Conservation (phyloP, 2,888 invertebrate species). For the Pseudococcus jackbeardsleyi region DNA sequence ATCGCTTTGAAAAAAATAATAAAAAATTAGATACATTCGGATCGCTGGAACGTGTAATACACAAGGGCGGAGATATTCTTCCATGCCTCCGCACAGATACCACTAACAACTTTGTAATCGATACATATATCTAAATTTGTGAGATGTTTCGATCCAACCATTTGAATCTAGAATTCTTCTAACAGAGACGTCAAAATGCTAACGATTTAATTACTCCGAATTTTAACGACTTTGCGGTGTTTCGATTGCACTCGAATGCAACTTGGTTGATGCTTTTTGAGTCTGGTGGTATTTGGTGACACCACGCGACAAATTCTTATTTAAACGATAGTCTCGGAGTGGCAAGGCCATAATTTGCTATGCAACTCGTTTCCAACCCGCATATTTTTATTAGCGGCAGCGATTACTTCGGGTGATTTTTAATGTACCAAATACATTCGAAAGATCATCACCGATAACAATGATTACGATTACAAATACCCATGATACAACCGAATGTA, state of each 20-base stretch:
- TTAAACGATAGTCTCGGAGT: neutral
- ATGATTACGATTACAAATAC: neutral
- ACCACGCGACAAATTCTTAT: conserved; percentile 14
- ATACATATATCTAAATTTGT: neutral
- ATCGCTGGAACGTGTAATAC: neutral
- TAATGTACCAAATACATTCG: neutral
- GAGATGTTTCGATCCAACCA: neutral
- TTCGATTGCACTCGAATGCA: conserved; percentile 20
- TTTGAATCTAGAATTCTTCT: neutral
- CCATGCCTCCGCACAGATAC: neutral
- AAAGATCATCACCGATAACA: neutral
- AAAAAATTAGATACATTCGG: conserved; percentile 18
- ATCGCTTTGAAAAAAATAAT: conserved; percentile 42
- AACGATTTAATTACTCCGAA: conserved; percentile 45
- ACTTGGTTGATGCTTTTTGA: neutral
- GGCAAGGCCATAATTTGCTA: neutral
- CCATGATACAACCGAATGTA: neutral
- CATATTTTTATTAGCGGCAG: conserved; percentile 14
- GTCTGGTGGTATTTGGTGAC: neutral
- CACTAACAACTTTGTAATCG: neutral
- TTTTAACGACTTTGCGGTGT: neutral
- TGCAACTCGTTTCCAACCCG: conserved; percentile 18
- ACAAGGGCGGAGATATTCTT: conserved; percentile 38
- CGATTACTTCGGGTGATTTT: neutral
- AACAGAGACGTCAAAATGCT: neutral